Percentiles rank a stretch among this genome's conserved stretches.
These are phyloP conservation scores for Marisa cornuarietis DNA, from an alignment of 1,140 invertebrate genomes.

Conservation along the genomic window DNA sequence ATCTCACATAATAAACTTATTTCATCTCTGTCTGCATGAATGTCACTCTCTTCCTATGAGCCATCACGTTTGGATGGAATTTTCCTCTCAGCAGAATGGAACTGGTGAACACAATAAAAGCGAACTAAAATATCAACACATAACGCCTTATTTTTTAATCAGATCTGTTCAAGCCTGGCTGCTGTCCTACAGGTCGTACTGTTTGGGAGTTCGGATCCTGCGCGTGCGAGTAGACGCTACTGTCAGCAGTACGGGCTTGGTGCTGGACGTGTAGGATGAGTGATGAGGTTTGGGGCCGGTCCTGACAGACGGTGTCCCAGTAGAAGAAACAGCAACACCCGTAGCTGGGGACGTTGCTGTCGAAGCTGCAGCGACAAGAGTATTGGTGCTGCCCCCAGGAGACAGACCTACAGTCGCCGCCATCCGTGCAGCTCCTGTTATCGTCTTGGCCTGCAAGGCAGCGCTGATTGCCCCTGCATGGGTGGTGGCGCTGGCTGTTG, in stretches of 20 bases:
- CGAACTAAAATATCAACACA: not conserved
- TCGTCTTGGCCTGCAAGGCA: too few species aligned
- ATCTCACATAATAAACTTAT: not conserved
- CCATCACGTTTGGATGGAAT: not conserved
- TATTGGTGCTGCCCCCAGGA: not conserved
- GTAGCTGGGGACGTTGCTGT: not conserved
- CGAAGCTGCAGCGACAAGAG: not conserved
- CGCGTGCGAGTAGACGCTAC: constrained; percentile 55
- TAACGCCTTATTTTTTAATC: too few species aligned
- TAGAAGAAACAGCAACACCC: constrained; percentile 4
- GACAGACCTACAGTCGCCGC: not conserved
- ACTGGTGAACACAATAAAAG: not conserved
- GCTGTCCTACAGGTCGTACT: constrained; percentile 51
- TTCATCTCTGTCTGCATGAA: not conserved
- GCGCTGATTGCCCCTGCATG: not conserved
- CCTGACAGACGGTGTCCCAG: not conserved
- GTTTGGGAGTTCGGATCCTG: constrained; percentile 57
- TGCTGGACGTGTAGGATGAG: constrained; percentile 46
- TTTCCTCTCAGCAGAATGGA: not conserved
- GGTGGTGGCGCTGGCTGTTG: not conserved
- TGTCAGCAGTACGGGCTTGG: constrained; percentile 51
- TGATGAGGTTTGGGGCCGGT: constrained; percentile 20
- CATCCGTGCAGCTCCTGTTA: not conserved
- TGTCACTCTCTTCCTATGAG: not conserved
- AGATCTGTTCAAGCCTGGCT: not conserved